phyloP scores from a whole-genome alignment of 2,888 invertebrate species.

The Acronicta alni region DNA sequence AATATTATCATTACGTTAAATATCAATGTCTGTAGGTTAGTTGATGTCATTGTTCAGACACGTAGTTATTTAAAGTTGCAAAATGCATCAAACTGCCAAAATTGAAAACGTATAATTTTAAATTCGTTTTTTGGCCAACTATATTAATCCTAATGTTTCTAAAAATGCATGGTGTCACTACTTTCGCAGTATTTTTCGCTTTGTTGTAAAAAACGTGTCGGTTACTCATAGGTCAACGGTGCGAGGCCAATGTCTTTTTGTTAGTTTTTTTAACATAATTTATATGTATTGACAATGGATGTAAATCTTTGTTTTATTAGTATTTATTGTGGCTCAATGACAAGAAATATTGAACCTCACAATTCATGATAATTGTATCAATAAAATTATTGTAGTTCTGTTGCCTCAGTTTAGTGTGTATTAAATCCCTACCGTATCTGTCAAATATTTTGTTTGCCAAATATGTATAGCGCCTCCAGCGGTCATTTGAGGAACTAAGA shows the following conservation, averaged over 20 bases:
- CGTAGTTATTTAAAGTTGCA: no score
- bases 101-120: background rate
- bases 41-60: no score
- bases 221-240: slow-evolving; percentile 85
- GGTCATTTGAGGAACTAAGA: no score
- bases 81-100: no score
- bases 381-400: slow-evolving; percentile 44
- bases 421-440: no score
- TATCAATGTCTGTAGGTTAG: no score
- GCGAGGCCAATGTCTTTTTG: slow-evolving; percentile 71
- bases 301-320: slow-evolving; percentile 62
- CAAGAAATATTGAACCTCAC: slow-evolving; percentile 54
- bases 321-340: slow-evolving; percentile 31
- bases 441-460: no score
- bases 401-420: no score
- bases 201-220: slow-evolving; percentile 67
- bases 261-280: slow-evolving; percentile 62
- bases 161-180: slow-evolving; percentile 43
- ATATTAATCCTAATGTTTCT: slow-evolving; percentile 19
- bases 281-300: slow-evolving; percentile 59
- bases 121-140: background rate
- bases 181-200: slow-evolving; percentile 62
- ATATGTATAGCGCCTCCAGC: no score
- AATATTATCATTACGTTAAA: no score
- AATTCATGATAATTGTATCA: slow-evolving; percentile 40